Base-by-base conservation (phyloP, 1,140 invertebrate genomes). In the Lordiphosa stackelbergi region DNA sequence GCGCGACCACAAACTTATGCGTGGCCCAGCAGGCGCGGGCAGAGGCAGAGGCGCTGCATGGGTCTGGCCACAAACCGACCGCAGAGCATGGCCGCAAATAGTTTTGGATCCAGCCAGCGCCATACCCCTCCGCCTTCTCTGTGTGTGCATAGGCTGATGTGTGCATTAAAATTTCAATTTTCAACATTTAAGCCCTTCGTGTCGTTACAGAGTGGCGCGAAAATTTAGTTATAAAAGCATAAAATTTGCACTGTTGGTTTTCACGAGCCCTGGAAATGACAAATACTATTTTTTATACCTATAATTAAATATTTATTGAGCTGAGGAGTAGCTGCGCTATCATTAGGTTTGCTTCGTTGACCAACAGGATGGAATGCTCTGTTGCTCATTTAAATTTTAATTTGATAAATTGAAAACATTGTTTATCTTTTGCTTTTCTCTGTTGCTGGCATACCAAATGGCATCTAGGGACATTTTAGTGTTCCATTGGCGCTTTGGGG, bases 281-380 rank as follows among this genome's bases (percentile, higher is more conserved):
- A 79, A 79, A 79, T 63, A 56, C 48, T 71, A 69, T 66, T 66
- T 60, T 62, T 36, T 48, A 34, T 45, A 64, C 48, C 59, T 53
- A 62, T 81, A 79, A 71, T 81, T 79, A 74, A 81, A 79, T 79
- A 79, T 79, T 79, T 79, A 79, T 74, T 74, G 70, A 64, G 66
- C 45, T 43, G 48, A 73, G 51, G 46, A 47, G 60, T 54, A 51
- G 61, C 53, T 41, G 24, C 45, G 16, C 49, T 61, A 49, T 35
- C 66, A 79, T 68, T 64, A 56, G 58, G 53, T 59, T 71, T 71
- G 48, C 62, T 74, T 71, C 66, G 75, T 64, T 61, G 68, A 42
- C 41, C 46, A 43, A 12, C 47, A 8, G 28, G 5, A 31, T 5
- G 28, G 7, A 31, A 31, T 47, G 49, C 19, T 13, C 34, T 60